phyloP scores from a whole-genome alignment of 1,140 invertebrate genomes.

The Nasonia vitripennis region DNA sequence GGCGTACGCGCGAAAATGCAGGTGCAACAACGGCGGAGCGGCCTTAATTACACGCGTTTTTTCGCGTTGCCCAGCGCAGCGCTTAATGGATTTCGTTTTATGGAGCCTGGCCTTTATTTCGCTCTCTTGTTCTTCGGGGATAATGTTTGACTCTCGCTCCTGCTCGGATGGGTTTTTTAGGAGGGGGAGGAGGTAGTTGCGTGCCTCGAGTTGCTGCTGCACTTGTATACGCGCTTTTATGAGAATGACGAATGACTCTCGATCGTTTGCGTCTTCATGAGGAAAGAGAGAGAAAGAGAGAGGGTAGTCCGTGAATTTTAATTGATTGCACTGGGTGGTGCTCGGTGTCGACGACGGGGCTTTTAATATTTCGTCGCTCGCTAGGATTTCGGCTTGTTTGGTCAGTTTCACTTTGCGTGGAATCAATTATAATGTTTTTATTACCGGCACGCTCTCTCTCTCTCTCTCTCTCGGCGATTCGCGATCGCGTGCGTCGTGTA shows the following conservation, averaged over 20 bases:
- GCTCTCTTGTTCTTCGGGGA: background rate
- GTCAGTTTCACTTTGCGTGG: too few species aligned
- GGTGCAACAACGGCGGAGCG: background rate
- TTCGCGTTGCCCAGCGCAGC: background rate
- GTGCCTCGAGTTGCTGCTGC: background rate
- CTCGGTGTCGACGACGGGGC: too few species aligned
- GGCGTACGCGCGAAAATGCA: conserved; percentile 22
- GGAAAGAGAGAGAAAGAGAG: background rate
- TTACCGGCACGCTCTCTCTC: too few species aligned
- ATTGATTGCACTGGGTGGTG: background rate
- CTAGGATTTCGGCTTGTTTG: background rate
- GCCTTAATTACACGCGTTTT: conserved; percentile 14
- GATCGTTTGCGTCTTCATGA: background rate
- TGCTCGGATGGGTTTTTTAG: background rate
- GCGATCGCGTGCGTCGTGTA: too few species aligned
- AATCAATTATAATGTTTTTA: too few species aligned
- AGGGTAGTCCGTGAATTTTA: background rate
- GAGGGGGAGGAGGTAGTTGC: background rate
- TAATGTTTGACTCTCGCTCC: background rate
- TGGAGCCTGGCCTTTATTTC: background rate
- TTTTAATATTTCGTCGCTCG: too few species aligned
- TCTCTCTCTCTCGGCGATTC: too few species aligned
- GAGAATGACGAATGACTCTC: background rate
- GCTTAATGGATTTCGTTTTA: background rate
- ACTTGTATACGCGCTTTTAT: background rate